These are phyloP conservation scores for Heteractis magnifica DNA, from an alignment of 92 coral and sea anemone genomes.

Conservation along the genomic window DNA sequence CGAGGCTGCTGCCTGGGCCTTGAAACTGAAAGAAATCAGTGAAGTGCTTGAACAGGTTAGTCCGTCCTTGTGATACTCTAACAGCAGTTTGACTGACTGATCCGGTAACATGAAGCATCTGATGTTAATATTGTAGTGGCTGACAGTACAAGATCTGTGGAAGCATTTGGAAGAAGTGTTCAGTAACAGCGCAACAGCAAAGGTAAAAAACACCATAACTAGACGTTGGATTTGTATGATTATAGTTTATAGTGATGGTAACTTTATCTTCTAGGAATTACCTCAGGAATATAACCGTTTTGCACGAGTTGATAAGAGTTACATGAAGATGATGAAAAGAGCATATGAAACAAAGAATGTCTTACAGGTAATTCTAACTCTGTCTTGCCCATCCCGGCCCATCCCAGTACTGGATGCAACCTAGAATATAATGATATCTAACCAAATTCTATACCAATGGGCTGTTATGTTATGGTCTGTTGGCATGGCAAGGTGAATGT, in stretches of 20 bases:
- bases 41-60: slow-evolving; percentile 96
- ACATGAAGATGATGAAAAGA: slow-evolving; percentile 98
- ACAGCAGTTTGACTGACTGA: too few species aligned
- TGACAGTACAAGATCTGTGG: slow-evolving; percentile 96
- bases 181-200: slow-evolving; percentile 84
- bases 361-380: slow-evolving; percentile 61
- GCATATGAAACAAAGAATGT: slow-evolving; percentile 96
- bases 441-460: too few species aligned
- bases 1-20: slow-evolving; percentile 99
- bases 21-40: slow-evolving; percentile 88
- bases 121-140: slow-evolving; percentile 63
- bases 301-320: slow-evolving; percentile 96
- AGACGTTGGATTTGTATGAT: neutral
- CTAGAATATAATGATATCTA: too few species aligned
- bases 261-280: slow-evolving; percentile 58
- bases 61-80: too few species aligned
- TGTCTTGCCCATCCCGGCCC: neutral
- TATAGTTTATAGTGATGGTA: neutral
- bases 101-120: too few species aligned
- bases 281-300: slow-evolving; percentile 94
- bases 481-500: neutral
- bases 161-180: slow-evolving; percentile 92
- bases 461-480: neutral
- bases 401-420: neutral
- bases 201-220: slow-evolving; percentile 4